Base-by-base conservation (phyloP, 2,888 invertebrate species). In the Cetonia aurata region DNA sequence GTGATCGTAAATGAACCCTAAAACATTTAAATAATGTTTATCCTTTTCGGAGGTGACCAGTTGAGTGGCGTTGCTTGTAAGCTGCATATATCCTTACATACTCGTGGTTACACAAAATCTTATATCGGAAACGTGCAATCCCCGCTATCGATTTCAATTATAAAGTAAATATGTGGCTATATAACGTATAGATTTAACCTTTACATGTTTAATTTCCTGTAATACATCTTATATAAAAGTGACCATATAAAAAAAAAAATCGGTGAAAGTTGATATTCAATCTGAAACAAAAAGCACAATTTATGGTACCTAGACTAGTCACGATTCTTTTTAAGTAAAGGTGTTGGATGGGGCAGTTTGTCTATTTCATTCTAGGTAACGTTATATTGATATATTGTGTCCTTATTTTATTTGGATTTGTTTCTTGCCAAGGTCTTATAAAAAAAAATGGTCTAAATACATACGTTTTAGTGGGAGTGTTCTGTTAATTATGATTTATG, bases 201-300 rank as follows among this genome's bases (percentile, higher is more conserved):
- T 56, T 67, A 67, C 48, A 48, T 57, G 48, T 15, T 56, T 37
- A 56, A 31, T 67, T 67, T 67, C 67, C 56, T 67, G 56, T 48
- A 55, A 56, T 67, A 53, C 56, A 42, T 67, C 55, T 56, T 67
- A 57, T 46, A 46, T 56, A 67, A 25, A 25, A 48, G 44, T 67
- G 48, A 33, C 15, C 42, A 53, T 56, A 37, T 67, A 56, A 67
- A 67, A 67, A 25, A 25, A 25, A 25, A 25, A 56, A 44, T 15
- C 33, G 56, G 67, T 46, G 67, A 67, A 67, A 67, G 67, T 56
- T 65, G 52, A 65, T 65, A 48, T 50, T 67, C 46, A 67, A 67
- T 53, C 31, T 53, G 56, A 25, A n/a, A n/a, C 33, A 67, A 67
- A 67, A 67, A 56, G 15, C 31, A 62, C 17, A 60, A 62, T 62